These are phyloP conservation scores for Vultur gryphus DNA, from an alignment of 2,797 vertebrate genomes.

Conservation along the genomic window DNA sequence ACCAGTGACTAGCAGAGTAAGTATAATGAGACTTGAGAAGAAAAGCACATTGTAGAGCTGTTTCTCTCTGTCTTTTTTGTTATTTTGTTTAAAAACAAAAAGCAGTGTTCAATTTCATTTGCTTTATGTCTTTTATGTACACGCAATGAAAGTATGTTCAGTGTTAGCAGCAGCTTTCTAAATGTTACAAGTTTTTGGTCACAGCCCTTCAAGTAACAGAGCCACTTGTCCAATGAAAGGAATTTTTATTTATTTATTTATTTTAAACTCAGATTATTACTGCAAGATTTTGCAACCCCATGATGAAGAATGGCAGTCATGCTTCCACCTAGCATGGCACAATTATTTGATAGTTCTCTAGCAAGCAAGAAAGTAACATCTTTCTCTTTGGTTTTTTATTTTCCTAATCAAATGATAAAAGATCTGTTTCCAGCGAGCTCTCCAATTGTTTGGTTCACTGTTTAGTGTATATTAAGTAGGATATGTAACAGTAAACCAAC, in stretches of 20 bases:
- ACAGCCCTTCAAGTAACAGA: neutral
- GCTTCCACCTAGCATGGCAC: neutral
- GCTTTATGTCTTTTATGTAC: neutral
- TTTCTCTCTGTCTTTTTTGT: neutral
- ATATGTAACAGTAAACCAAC: neutral
- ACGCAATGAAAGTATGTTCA: neutral
- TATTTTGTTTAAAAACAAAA: neutral
- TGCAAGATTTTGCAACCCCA: neutral
- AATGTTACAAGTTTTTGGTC: neutral
- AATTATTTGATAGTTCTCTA: neutral
- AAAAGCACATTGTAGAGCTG: neutral
- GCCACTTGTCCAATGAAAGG: neutral
- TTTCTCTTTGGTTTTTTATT: neutral
- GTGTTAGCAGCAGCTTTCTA: neutral
- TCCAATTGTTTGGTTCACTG: neutral
- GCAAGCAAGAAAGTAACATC: neutral
- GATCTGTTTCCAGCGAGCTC: neutral
- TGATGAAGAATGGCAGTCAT: neutral
- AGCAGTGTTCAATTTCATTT: neutral
- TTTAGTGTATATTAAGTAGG: neutral
- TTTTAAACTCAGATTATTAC: neutral
- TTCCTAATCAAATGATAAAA: neutral
- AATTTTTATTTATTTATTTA: neutral
- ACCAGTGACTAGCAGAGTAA: constrained; percentile 77
- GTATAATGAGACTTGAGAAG: constrained; percentile 34